A percentile compares a stretch with the other conserved stretches of the same genome.
phyloP scores from a whole-genome alignment of 2,888 invertebrate species.

The Drosophila conformis region DNA sequence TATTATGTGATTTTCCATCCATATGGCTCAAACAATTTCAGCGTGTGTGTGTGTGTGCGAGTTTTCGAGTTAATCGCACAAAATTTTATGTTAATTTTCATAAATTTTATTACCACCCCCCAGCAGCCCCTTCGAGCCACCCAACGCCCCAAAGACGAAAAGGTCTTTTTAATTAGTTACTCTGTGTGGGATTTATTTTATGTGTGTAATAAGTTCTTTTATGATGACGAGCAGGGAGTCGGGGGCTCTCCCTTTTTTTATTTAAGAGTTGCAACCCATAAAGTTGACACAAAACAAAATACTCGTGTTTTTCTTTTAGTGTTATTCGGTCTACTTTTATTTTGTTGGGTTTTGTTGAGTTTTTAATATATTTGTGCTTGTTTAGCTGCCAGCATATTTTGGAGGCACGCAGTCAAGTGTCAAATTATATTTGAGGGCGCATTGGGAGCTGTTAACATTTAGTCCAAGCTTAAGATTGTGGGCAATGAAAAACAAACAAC shows the following conservation, averaged over 20 bases:
- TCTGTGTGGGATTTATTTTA: slow-evolving; percentile 73
- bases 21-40: slow-evolving; percentile 63
- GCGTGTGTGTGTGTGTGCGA: slow-evolving; percentile 52
- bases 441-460: slow-evolving; percentile 72
- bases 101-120: slow-evolving; percentile 77
- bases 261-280: slow-evolving; percentile 78
- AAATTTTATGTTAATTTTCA: slow-evolving; percentile 83
- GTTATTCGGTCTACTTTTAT: slow-evolving; percentile 10
- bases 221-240: not conserved
- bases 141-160: slow-evolving; percentile 19
- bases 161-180: slow-evolving; percentile 80
- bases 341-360: not conserved
- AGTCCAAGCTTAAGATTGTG: slow-evolving; percentile 44
- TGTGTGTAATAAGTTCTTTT: slow-evolving; percentile 64
- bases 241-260: slow-evolving; percentile 24
- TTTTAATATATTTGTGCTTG: slow-evolving; percentile 23
- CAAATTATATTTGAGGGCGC: slow-evolving; percentile 75
- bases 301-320: slow-evolving; percentile 45
- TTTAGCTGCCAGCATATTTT: slow-evolving; percentile 35
- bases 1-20: slow-evolving; percentile 75
- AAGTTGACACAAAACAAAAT: slow-evolving; percentile 70
- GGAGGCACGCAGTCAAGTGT: slow-evolving; percentile 69
- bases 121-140: not conserved
- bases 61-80: slow-evolving; percentile 80
- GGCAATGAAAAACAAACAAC: slow-evolving; percentile 22